Base-by-base conservation (phyloP, 2,113 vertebrate species). In the Bubo scandiacus region DNA sequence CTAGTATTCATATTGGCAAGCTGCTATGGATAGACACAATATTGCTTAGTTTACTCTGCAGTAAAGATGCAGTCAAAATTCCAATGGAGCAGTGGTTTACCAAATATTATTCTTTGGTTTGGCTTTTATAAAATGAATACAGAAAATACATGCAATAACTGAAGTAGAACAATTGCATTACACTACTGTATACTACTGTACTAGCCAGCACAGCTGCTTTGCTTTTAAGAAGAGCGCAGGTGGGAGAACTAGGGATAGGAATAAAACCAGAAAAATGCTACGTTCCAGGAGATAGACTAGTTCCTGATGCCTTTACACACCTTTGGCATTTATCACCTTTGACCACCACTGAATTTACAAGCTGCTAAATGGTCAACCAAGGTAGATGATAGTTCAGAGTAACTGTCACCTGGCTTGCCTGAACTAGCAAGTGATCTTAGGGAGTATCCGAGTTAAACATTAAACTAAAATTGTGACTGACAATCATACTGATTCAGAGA, bases 41-140 rank as follows among this genome's bases (percentile, higher is more conserved):
- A 95, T 73, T 95, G 81, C 88, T 96, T 90, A 67, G 86, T 95
- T 94, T 96, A 81, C 81, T 86, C 81, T 88, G 70, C 78, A 86
- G 15, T 96, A 94, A 83, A 85, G 90, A 96, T 95, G 84, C 92
- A 90, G 72, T 94, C 91, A 95, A 82, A 96, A 97, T 96, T 96
- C 92, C 91, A 75, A 4, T 93, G 86, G 62, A 96, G 68, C 74
- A 65, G 90, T 92, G 93, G 93, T 93, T 96, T 96, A 96, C 96
- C 94, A 95, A 96, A 83, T 89, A 95, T 81, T 79, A 87, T 67
- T 92, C 80, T 95, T 96, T 93, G 91, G 93, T 93, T 96, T 97
- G 90, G 80, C 90, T 80, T 96, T 91, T 80, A 42, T 58, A 80
- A 94, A 87, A 82, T 29, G 55, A 66, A 94, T 38, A 61, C 55